Evolutionary conservation across 23 tunicate genomes (phyloP), one percentile per base, ranked within the genome.

Genomic region (Corella eumyota): DNA sequence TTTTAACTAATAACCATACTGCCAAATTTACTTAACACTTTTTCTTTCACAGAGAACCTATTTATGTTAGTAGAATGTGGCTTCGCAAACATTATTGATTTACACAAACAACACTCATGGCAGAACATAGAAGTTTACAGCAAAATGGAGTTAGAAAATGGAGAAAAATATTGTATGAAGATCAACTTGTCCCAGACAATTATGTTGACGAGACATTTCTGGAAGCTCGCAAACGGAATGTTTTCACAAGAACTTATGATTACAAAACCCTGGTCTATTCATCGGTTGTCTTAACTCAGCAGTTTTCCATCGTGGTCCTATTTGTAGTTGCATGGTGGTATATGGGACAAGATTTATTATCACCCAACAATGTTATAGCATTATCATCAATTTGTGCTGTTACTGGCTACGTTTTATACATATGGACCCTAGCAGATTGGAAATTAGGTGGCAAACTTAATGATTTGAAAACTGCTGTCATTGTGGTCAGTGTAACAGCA

Each of bases 101-200:
- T n/a, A n/a, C n/a, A n/a, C n/a, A n/a, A n/a, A n/a, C n/a, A n/a
- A n/a, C n/a, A n/a, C n/a, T n/a, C n/a, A n/a, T n/a, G n/a, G n/a
- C n/a, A n/a, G n/a, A n/a, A n/a, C n/a, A n/a, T n/a, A n/a, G n/a
- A n/a, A n/a, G n/a, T n/a, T n/a, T n/a, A n/a, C n/a, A n/a, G n/a
- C n/a, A n/a, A n/a, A n/a, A n/a, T n/a, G n/a, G n/a, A n/a, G n/a
- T n/a, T n/a, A n/a, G 22, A 24, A 52, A 45, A 54, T 88, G 96
- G 96, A 63, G 60, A 51, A 78, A 68, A 46, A 68, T 88, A 20
- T 50, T 88, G 47, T 79, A 88, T 47, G 64, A 69, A 56, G 72
- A 78, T 56, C 96, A 88, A 57, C 54, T 62, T 26, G 69, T 72
- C 32, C 81, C 88, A 6, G 96, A 88, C 56, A 78, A 88, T 57